Conservation (phyloP, 30 jellyfish, hydroid and myxozoan species). For the Aurelia aurita region DNA sequence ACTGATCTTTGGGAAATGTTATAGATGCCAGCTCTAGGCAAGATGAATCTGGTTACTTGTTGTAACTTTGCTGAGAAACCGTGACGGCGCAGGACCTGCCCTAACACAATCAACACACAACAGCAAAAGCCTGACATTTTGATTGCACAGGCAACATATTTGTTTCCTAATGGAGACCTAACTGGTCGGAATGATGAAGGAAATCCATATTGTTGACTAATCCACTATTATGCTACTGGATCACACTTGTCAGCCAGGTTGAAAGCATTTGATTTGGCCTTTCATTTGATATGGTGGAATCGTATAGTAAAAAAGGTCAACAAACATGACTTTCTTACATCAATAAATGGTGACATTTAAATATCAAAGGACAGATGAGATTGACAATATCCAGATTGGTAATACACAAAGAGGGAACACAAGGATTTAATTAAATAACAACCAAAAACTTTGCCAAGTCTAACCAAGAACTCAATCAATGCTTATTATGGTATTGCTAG, state of each 20-base stretch:
- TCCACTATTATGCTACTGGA: neutral
- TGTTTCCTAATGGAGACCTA: neutral
- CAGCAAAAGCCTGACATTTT: too few species aligned
- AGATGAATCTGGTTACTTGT: conserved; percentile 1
- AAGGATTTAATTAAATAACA: neutral
- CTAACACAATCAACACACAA: neutral
- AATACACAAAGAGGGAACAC: neutral
- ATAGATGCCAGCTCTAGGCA: neutral
- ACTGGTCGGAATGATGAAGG: neutral
- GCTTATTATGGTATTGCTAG: too few species aligned
- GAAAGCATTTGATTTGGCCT: neutral
- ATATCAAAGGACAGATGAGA: too few species aligned
- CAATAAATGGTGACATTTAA: too few species aligned
- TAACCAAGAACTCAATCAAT: neutral
- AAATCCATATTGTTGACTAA: neutral
- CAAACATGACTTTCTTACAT: neutral
- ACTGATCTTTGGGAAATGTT: too few species aligned
- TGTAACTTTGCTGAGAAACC: neutral
- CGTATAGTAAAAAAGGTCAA: neutral
- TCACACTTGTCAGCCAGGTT: neutral
- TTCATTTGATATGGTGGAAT: neutral
- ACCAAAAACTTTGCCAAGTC: neutral
- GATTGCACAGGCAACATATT: too few species aligned
- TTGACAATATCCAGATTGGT: neutral
- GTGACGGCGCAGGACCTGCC: neutral